Conservation (phyloP, 2,888 invertebrate species). For the Shargacucullia verbasci region DNA sequence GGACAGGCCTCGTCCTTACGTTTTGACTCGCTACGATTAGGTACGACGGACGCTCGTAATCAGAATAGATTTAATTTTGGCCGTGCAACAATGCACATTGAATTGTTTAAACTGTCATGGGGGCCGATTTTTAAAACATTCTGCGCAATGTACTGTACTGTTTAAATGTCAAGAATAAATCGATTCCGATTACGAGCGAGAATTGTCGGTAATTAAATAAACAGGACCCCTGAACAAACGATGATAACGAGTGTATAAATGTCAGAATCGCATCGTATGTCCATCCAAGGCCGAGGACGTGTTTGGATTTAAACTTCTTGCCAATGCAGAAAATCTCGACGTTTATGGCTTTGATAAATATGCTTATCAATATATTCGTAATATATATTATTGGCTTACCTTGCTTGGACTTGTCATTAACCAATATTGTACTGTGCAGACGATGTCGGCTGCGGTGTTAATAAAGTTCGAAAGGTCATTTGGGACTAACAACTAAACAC, state of each 20-base stretch:
- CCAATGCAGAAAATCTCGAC: slow-evolving; percentile 1
- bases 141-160: too few species aligned
- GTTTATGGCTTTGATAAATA: too few species aligned
- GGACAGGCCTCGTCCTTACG: neutral
- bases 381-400: too few species aligned
- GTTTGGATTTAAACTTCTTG: neutral
- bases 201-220: too few species aligned
- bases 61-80: too few species aligned
- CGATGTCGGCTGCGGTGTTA: neutral
- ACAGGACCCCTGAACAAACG: neutral
- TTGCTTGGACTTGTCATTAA: neutral
- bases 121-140: too few species aligned
- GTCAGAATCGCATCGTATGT: neutral
- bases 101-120: too few species aligned
- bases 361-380: too few species aligned
- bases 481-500: neutral
- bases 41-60: too few species aligned
- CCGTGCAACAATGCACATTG: too few species aligned
- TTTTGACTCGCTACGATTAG: neutral
- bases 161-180: too few species aligned
- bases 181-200: too few species aligned
- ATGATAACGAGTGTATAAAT: neutral
- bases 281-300: neutral
- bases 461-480: neutral
- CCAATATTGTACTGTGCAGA: neutral